phyloP scores from a whole-genome alignment of 1,140 invertebrate species.

The Physella acuta region DNA sequence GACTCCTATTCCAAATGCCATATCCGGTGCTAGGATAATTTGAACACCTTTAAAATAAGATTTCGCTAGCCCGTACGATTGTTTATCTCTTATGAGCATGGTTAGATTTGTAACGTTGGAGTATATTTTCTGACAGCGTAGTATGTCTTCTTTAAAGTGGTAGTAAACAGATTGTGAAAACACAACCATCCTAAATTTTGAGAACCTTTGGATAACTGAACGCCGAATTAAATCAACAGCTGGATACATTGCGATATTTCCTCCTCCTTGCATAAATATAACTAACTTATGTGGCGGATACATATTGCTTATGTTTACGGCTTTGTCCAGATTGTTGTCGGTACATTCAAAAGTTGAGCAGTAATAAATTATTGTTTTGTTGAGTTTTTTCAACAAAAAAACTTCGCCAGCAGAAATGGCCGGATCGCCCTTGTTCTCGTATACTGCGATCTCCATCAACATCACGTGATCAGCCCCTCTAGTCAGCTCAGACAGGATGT shows the following conservation, averaged over 20 bases:
- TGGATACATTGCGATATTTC: neutral
- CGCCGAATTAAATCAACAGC: neutral
- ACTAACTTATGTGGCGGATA: too few species aligned
- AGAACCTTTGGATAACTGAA: neutral
- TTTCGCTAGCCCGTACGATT: neutral
- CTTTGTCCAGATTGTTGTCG: neutral
- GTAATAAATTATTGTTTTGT: neutral
- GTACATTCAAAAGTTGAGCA: neutral
- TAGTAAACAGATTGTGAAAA: too few species aligned
- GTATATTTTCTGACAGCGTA: neutral
- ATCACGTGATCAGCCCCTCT: neutral
- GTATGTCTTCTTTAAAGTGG: too few species aligned
- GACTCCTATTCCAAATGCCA: neutral
- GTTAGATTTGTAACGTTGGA: neutral
- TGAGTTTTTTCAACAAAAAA: neutral
- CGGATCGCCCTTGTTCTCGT: neutral
- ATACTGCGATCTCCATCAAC: neutral
- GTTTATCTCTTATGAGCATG: neutral
- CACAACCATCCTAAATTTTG: neutral
- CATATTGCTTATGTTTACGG: too few species aligned
- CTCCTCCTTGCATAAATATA: neutral
- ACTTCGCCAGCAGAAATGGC: neutral
- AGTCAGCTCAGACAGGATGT: neutral
- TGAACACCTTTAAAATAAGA: neutral
- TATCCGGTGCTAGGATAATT: neutral